These are phyloP conservation scores for Hemiscyllium ocellatum DNA, from an alignment of 2,113 vertebrate species.

Conservation along the genomic window DNA sequence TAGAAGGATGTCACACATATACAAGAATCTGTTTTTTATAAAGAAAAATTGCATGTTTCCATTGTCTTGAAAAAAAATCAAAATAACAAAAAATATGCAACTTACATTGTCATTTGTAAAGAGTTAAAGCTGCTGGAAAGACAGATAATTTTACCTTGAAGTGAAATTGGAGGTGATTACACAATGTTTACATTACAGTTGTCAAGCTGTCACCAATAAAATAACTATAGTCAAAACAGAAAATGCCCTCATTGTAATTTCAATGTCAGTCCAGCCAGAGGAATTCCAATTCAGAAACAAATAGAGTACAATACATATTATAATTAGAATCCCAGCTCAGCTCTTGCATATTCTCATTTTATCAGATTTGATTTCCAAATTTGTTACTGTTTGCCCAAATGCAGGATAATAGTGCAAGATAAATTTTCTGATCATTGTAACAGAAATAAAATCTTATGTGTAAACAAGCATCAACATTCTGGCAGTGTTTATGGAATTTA, in stretches of 20 bases:
- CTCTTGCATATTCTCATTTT: not conserved
- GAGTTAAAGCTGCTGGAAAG: not conserved
- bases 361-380: not conserved
- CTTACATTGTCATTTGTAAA: not conserved
- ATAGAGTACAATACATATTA: not conserved
- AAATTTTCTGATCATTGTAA: not conserved
- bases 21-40: not conserved
- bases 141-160: not conserved
- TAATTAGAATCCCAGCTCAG: not conserved
- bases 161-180: not conserved
- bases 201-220: slow-evolving; percentile 20
- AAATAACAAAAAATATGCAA: not conserved
- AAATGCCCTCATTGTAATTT: slow-evolving; percentile 14
- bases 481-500: not conserved
- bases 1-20: not conserved
- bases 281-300: not conserved
- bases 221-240: slow-evolving; percentile 27
- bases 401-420: not conserved
- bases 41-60: not conserved
- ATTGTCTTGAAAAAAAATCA: not conserved
- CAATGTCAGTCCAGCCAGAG: not conserved
- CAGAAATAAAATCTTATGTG: not conserved
- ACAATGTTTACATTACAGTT: slow-evolving; percentile 17
- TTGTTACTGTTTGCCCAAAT: not conserved
- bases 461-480: not conserved